Base-by-base conservation (phyloP, 2,888 invertebrate genomes). In the Leptinotarsa juncta region DNA sequence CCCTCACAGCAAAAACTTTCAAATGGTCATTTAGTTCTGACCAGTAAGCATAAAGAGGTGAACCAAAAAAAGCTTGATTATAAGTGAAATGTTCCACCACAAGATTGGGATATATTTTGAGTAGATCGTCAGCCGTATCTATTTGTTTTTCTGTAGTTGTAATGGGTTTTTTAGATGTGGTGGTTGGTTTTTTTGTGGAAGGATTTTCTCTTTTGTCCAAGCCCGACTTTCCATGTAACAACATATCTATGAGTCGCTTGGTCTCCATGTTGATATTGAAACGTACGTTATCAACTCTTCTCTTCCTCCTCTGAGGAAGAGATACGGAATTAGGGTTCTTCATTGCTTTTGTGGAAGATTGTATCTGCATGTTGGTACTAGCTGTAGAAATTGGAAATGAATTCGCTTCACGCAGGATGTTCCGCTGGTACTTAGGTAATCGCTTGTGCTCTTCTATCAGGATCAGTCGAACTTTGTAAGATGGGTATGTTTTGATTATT, bases 11-110 rank as follows among this genome's bases (percentile, higher is more conserved):
- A 81, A 91, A 91, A 23, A 89, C 81, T 20, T 90, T 81, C 75
- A 89, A 87, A 10, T 86, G 80, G 1, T 83, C 78, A n/a, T 90
- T 89, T 69, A 91, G 86, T 42, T 83, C 84, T 74, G 84, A 87
- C 91, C 91, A 92, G 69, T 87, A 88, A 67, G 86, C 86, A 74
- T 86, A 87, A 62, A 91, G 83, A 0, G 90, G 90, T 1, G 90
- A 90, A 75, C 84, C 86, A 53, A 87, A 84, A 88, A 91, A 91
- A 69, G 88, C 89, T 75, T 89, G 88, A 80, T 87, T 77, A 73
- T 81, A 84, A 0, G 85, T 85, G 85, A 73, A 88, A 53, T 89
- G 84, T 60, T 87, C 88, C 10, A 90, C 80, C 55, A 89, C 88
- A 0, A 91, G 85, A 76, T 89, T 90, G 49, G 87, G 86, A 80